Conservation (phyloP, 2,113 vertebrate species). For the Spizaetus ornatus region DNA sequence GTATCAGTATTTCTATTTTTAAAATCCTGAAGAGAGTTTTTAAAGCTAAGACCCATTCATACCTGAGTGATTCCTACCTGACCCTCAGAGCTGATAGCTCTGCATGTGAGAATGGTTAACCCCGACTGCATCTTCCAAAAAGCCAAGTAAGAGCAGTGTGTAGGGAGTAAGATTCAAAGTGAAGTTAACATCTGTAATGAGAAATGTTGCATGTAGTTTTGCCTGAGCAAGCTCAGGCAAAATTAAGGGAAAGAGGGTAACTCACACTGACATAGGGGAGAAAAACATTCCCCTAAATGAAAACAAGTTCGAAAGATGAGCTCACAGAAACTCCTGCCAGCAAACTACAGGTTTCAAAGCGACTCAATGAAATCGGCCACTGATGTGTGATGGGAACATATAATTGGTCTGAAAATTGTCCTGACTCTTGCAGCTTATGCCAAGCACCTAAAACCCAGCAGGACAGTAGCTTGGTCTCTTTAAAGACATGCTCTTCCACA, state of each 20-base stretch:
- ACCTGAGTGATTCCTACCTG: not conserved
- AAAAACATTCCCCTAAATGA: slow-evolving; percentile 5
- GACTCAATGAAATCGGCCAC: not conserved
- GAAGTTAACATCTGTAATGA: not conserved
- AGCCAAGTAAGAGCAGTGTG: not conserved
- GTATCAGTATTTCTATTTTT: not conserved
- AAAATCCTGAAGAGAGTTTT: not conserved
- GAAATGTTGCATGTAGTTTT: not conserved
- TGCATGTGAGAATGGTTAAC: not conserved
- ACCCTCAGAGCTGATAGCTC: not conserved
- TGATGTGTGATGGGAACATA: slow-evolving; percentile 7
- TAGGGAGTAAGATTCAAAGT: not conserved
- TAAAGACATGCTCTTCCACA: not conserved
- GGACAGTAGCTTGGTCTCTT: not conserved
- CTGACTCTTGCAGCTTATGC: not conserved
- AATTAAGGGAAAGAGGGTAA: not conserved
- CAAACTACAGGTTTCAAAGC: not conserved
- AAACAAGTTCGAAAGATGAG: slow-evolving; percentile 34
- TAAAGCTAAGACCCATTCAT: not conserved
- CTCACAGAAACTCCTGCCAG: slow-evolving; percentile 14
- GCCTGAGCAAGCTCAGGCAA: not conserved
- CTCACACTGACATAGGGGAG: not conserved
- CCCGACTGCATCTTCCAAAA: not conserved
- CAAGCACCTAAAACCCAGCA: slow-evolving; percentile 1
- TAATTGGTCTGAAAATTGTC: slow-evolving; percentile 1